Evolutionary conservation across 2,888 invertebrate genomes (phyloP).

Genomic region (Apamea anceps): DNA sequence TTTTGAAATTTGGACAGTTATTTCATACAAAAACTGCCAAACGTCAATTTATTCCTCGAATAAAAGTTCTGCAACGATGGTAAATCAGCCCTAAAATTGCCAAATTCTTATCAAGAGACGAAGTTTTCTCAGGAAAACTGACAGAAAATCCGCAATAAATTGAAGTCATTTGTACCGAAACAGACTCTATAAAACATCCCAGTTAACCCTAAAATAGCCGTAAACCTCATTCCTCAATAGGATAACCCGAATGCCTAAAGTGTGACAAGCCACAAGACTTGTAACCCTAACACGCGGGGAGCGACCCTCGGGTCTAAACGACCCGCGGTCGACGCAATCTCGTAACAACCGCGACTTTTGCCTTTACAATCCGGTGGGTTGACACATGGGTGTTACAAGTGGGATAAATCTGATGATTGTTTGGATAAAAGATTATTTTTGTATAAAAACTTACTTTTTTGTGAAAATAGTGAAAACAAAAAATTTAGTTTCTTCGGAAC

Average conservation of each 20-base stretch:
- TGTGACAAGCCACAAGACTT: constrained; percentile 72
- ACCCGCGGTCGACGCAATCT: constrained; percentile 74
- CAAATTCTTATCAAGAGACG: not conserved
- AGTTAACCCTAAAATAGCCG: constrained; percentile 48
- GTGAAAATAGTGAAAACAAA: not conserved
- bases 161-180: not conserved
- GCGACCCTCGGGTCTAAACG: constrained; percentile 71
- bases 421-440: constrained; percentile 15
- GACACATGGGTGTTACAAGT: constrained; percentile 57
- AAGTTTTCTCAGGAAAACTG: not conserved
- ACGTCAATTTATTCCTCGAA: too few species aligned
- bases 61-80: too few species aligned
- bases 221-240: constrained; percentile 61
- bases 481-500: not conserved
- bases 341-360: constrained; percentile 76
- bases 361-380: constrained; percentile 69
- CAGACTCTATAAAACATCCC: constrained; percentile 39
- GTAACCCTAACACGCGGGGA: constrained; percentile 79
- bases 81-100: not conserved
- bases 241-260: constrained; percentile 70
- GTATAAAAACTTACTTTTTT: not conserved
- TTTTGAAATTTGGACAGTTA: too few species aligned
- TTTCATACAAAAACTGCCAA: too few species aligned
- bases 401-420: constrained; percentile 68
- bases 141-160: not conserved